Evolutionary conservation across 2,113 vertebrate genomes (phyloP), one percentile per base, ranked within the genome.

Genomic region (Mobula birostris): DNA sequence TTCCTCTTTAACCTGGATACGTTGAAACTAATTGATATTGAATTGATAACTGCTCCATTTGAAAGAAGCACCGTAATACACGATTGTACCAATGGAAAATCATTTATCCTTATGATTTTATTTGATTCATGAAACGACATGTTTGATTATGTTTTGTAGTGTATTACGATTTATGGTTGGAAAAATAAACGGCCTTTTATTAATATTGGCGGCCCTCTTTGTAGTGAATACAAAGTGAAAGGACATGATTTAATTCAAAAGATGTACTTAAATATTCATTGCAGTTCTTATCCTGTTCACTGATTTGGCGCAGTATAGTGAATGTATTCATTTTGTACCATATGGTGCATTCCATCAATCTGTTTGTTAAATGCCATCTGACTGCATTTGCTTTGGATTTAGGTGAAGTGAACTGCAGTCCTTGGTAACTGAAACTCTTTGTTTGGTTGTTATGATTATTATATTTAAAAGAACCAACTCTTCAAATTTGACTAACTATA

Each of bases 211-310:
- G 24, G 68, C 70, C 56, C 7, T 74, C 11, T 36, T 74, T 74
- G 70, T 19, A 72, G 90, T 27, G 40, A 72, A 93, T 74, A 40
- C 17, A 74, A 76, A 93, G 32, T 93, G 91, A 74, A 29, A 93
- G 24, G 3, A 48, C 4, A 7, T 48, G 48, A 19, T 93, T 70
- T 29, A 91, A 66, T 40, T 91, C 68, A n/a, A 74, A 74, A 24
- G 21, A 21, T 74, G 32, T 93, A 36, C 48, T 48, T n/a, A 48
- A 68, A 72, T 15, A 40, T 36, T 91, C 7, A 27, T 19, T 72
- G 90, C 21, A 72, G 17, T 27, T 40, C 19, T 93, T 66, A 40
- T 72, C 0, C 90, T 74, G 68, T 93, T 92, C 90, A 48, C 36
- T 93, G 68, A 4, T 36, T 48, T 93, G 68, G 36, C 40, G 70